Evolutionary conservation across 2,797 vertebrate species (phyloP).

Genomic region (Hippopotamyrus pictus): DNA sequence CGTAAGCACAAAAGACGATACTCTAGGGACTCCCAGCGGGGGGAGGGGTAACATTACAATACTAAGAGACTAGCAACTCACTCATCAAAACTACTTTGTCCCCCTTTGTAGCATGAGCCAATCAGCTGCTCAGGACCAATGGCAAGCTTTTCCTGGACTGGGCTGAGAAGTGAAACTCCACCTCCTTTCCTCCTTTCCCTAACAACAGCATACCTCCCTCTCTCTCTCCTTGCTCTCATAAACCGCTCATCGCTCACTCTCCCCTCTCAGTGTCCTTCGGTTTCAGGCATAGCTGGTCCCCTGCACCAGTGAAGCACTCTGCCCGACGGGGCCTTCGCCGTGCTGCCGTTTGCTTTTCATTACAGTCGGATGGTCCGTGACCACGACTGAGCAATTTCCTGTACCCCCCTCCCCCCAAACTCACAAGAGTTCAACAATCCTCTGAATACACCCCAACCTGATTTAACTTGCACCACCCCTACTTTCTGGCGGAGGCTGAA

Average conservation of each 20-base stretch:
- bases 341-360: neutral
- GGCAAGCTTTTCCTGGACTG: slow-evolving; percentile 33
- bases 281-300: neutral
- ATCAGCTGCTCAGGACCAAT: slow-evolving; percentile 32
- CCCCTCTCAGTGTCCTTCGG: neutral
- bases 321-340: neutral
- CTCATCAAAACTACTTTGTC: slow-evolving; percentile 40
- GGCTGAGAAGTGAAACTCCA: slow-evolving; percentile 36
- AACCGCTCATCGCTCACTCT: neutral
- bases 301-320: neutral
- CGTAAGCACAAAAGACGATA: slow-evolving; percentile 27
- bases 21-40: slow-evolving; percentile 27
- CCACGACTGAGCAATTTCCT: neutral
- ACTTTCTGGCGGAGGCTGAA: neutral
- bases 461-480: neutral
- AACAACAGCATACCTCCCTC: slow-evolving; percentile 32
- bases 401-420: neutral
- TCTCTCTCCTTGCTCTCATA: neutral
- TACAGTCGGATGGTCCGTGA: neutral
- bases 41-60: slow-evolving; percentile 14
- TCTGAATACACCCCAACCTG: neutral
- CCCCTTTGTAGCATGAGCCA: slow-evolving; percentile 32
- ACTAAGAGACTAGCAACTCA: slow-evolving; percentile 26
- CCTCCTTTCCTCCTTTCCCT: slow-evolving; percentile 29
- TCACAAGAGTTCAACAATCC: neutral